These are phyloP conservation scores for Labeo rohita DNA, from an alignment of 2,113 vertebrate species.

Conservation along the genomic window DNA sequence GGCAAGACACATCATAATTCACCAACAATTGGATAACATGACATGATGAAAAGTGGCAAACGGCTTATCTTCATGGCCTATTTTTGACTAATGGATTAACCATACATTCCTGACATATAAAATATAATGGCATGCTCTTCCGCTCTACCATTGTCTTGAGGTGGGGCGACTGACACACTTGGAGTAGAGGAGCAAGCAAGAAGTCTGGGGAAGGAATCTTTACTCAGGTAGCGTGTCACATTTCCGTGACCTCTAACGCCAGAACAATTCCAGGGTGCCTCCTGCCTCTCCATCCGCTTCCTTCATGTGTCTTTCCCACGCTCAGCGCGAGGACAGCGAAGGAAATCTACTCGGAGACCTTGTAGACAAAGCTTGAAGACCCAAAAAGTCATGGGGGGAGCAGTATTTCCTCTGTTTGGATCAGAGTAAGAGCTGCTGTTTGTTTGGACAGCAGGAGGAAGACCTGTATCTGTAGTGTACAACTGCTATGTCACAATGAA, in stretches of 20 bases:
- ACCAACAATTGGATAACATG: too few relatives aligned
- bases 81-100: conserved; percentile 64
- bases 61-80: background rate
- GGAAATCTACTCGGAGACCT: conserved; percentile 77
- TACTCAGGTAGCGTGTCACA: conserved; percentile 77
- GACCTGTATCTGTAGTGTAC: conserved; percentile 58
- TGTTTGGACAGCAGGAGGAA: conserved; percentile 70
- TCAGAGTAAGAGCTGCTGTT: conserved; percentile 60
- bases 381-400: conserved; percentile 49
- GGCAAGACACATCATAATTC: background rate
- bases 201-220: conserved; percentile 70
- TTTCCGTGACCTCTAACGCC: conserved; percentile 77
- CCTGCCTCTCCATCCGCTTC: conserved; percentile 74
- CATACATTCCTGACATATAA: conserved; percentile 54
- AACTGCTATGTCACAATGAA: conserved; percentile 62
- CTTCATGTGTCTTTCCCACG: conserved; percentile 81
- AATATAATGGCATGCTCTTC: conserved; percentile 63
- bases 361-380: conserved; percentile 70
- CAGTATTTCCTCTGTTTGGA: conserved; percentile 76
- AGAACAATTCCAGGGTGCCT: conserved; percentile 81
- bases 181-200: conserved; percentile 56
- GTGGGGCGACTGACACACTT: conserved; percentile 54
- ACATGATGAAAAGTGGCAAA: background rate
- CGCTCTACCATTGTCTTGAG: conserved; percentile 66
- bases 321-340: conserved; percentile 73